phyloP scores from a whole-genome alignment of 2,797 vertebrate species.

The Myripristis jacobus region DNA sequence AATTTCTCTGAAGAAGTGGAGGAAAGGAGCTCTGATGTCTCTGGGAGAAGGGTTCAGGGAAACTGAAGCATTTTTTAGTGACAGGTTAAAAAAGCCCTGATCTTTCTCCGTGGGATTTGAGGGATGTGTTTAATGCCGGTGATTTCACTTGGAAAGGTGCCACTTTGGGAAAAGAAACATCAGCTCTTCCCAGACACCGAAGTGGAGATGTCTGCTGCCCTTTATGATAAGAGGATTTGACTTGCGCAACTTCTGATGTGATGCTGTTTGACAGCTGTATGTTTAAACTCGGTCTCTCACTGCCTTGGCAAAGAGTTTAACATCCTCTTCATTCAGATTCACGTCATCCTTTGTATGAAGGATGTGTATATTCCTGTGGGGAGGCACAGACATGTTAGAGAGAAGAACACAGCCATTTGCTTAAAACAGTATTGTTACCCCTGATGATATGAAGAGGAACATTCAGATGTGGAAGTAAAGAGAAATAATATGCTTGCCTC shows the following conservation, averaged over 20 bases:
- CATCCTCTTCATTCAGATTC: constrained; percentile 5
- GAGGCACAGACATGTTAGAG: background rate
- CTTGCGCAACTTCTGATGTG: background rate
- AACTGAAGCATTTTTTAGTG: too few relatives aligned
- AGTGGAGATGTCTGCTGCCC: background rate
- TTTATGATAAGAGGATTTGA: background rate
- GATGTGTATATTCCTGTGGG: background rate
- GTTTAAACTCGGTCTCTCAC: background rate
- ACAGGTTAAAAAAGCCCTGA: background rate
- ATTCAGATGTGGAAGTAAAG: constrained; percentile 23
- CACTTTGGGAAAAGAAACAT: too few relatives aligned
- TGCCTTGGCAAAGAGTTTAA: constrained; percentile 2
- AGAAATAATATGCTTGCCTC: background rate
- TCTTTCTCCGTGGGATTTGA: background rate
- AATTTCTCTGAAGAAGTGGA: background rate
- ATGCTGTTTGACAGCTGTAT: constrained; percentile 16
- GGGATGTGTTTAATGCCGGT: background rate
- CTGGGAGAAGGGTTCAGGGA: background rate
- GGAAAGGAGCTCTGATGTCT: background rate
- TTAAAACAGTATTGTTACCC: constrained; percentile 23
- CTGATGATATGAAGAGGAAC: background rate
- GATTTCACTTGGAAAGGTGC: background rate
- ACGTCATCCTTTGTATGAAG: background rate
- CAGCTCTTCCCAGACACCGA: background rate
- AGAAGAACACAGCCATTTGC: constrained; percentile 20